These are phyloP conservation scores for Mionectes macconnelli DNA, from an alignment of 2,113 vertebrate genomes.

Conservation along the genomic window DNA sequence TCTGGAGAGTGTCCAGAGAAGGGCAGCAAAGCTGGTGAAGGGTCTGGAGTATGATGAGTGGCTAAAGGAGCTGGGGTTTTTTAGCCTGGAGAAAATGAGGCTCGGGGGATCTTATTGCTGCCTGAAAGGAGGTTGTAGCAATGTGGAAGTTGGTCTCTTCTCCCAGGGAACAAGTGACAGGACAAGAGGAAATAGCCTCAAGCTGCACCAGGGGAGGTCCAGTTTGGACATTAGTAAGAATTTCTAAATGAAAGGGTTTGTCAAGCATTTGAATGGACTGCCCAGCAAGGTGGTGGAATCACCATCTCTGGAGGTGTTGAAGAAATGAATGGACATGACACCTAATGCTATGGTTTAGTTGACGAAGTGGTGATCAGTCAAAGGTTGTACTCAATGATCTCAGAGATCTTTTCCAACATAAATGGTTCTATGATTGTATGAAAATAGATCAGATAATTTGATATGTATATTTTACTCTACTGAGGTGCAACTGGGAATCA, in stretches of 20 bases:
- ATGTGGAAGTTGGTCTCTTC: too few relatives aligned
- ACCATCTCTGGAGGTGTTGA: neutral
- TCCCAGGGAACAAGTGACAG: rapidly evolving
- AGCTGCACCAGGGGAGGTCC: neutral
- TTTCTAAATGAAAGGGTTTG: neutral
- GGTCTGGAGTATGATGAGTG: neutral
- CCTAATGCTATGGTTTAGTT: neutral
- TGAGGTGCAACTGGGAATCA: neutral
- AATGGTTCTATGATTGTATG: neutral
- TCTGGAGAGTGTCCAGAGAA: rapidly evolving
- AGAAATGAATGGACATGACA: neutral
- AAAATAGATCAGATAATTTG: neutral
- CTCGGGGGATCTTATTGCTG: neutral
- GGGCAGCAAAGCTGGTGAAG: neutral
- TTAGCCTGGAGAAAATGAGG: neutral
- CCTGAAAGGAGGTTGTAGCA: neutral
- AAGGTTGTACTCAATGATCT: neutral
- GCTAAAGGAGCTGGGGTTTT: neutral
- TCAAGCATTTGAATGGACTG: neutral
- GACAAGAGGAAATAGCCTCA: neutral
- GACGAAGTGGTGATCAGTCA: neutral
- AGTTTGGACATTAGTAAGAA: neutral
- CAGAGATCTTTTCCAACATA: neutral
- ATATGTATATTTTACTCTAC: neutral
- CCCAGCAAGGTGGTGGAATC: neutral